A percentile compares a stretch with the other conserved stretches of the same genome.
These are phyloP conservation scores for Atopsyche davidsoni DNA, from an alignment of 1,140 invertebrate species.

Conservation along the genomic window DNA sequence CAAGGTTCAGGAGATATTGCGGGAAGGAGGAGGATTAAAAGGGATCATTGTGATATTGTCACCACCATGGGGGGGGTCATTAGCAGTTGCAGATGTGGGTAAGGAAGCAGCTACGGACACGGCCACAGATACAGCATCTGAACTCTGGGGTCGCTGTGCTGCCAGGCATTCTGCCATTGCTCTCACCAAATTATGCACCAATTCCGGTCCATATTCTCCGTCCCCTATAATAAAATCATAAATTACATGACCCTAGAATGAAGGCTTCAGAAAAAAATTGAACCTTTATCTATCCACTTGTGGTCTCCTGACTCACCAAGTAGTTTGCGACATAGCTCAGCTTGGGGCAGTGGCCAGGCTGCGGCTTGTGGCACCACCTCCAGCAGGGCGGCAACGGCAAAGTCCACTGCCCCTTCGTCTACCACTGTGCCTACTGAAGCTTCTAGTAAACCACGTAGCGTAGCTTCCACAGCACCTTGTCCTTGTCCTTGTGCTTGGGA, in stretches of 20 bases:
- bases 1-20: too few relatives aligned
- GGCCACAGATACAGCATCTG: too few relatives aligned
- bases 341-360: too few relatives aligned
- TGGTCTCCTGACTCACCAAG: too few relatives aligned
- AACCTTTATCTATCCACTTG: too few relatives aligned
- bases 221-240: constrained; percentile 6
- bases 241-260: too few relatives aligned
- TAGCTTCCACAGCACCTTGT: constrained; percentile 1
- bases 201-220: not conserved
- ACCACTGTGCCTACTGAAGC: constrained; percentile 1
- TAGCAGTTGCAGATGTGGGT: not conserved
- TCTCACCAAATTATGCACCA: constrained; percentile 3
- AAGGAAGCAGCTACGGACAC: too few relatives aligned
- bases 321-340: too few relatives aligned
- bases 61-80: not conserved
- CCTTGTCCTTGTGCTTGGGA: constrained; percentile 4
- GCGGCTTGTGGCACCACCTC: constrained; percentile 8
- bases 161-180: constrained; percentile 4
- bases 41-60: not conserved
- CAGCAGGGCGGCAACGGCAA: constrained; percentile 15
- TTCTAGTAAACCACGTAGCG: constrained; percentile 13
- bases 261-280: too few relatives aligned
- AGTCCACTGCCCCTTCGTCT: constrained; percentile 16
- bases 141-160: too few relatives aligned
- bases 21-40: not conserved